Evolutionary conservation across 2,888 invertebrate genomes (phyloP).

Genomic region (Ophraella communa): DNA sequence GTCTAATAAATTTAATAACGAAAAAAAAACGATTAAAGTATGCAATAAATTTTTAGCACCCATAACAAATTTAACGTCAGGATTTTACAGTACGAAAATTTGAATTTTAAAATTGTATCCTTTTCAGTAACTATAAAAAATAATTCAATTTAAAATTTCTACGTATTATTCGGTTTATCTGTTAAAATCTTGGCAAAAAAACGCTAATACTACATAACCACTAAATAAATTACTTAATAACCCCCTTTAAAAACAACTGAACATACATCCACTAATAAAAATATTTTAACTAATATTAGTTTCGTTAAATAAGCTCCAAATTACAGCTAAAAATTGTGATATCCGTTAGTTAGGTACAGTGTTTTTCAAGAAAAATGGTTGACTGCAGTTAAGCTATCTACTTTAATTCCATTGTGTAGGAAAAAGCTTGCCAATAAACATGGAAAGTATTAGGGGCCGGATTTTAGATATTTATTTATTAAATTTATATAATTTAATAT

Average conservation of each 20-base stretch:
- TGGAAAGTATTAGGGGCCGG: too few species aligned
- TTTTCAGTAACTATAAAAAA: neutral
- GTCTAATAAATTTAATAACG: neutral
- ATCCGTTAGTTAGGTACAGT: too few species aligned
- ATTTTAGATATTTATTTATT: too few species aligned
- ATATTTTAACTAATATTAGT: neutral
- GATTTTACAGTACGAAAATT: neutral
- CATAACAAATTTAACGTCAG: conserved; percentile 3
- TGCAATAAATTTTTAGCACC: conserved; percentile 14
- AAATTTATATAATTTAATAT: too few species aligned
- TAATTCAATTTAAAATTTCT: neutral
- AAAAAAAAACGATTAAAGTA: neutral
- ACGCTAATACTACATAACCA: neutral
- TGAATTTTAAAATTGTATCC: neutral
- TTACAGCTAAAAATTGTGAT: too few species aligned
- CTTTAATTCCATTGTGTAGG: too few species aligned
- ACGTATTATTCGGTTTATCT: neutral
- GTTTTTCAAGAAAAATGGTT: too few species aligned
- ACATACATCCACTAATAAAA: neutral
- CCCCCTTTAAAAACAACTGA: neutral
- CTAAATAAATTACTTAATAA: neutral
- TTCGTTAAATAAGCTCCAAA: neutral
- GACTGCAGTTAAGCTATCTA: too few species aligned
- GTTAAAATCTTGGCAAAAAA: conserved; percentile 2
- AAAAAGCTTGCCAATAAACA: too few species aligned